Base-by-base conservation (phyloP, 2,113 vertebrate species). In the Isichthys henryi region DNA sequence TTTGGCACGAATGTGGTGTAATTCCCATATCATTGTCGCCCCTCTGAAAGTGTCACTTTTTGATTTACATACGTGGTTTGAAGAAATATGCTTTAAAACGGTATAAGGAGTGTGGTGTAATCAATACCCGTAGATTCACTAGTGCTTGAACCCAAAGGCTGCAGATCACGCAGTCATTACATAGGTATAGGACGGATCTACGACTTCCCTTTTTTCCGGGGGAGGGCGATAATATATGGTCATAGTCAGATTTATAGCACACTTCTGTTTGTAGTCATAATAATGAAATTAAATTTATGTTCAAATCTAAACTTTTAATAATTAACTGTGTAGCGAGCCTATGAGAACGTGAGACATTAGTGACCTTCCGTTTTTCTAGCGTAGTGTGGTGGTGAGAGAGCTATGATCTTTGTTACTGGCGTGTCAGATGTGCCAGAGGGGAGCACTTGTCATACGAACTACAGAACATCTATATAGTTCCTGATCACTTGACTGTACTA, bases 171-270 rank as follows among this genome's bases (percentile, higher is more conserved):
- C 77, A 66, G 46, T 53, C 83, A 53, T 90, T 82, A 82, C 58
- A 49, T 45, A 56, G 56, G 39, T 66, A n/a, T 9, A 84, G 52
- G 56, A 62, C 17, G 13, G 56, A 35, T 31, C 19, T 52, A 46
- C 11, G 15, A 62, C 52, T 66, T 66, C 56, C 56, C 35, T n/a
- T 88, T 88, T 88, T 31, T 35, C 21, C 3, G 56, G 87, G 6
- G 19, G 35, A 39, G 35, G 52, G 3, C 21, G 35, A 13, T 9
- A 45, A 88, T 62, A 87, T 39, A 52, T 21, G 17, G 35, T 7
- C 31, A 31, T 83, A 21, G 5, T 66, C 50, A 31, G 82, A 86
- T 89, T 89, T 89, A 89, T 52, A 86, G 48, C 49, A 87, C 49
- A 19, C 13, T 39, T 50, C 50, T 53, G 27, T 53, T 56, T 48